phyloP scores from a whole-genome alignment of 2,113 vertebrate genomes.

The Myrmophylax atrothorax region DNA sequence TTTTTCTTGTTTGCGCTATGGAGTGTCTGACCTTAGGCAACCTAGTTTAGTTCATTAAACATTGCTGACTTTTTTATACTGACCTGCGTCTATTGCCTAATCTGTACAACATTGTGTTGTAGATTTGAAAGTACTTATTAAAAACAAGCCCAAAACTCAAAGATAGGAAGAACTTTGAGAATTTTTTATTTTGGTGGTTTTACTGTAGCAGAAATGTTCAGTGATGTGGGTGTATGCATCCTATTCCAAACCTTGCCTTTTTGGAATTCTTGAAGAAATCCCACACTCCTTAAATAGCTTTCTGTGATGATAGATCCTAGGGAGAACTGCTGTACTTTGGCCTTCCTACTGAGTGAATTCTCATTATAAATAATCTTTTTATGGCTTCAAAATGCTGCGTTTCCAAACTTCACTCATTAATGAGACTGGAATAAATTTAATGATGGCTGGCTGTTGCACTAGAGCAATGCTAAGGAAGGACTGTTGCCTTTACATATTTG shows the following conservation, averaged over 20 bases:
- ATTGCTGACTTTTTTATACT: not conserved
- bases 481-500: constrained; percentile 48
- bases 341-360: constrained; percentile 68
- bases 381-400: constrained; percentile 61
- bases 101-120: not conserved
- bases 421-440: constrained; percentile 68
- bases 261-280: constrained; percentile 50
- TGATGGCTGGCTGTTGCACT: constrained; percentile 45
- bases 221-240: constrained; percentile 1
- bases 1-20: not conserved
- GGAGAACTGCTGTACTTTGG: constrained; percentile 34
- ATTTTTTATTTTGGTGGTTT: constrained; percentile 14
- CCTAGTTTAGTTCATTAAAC: not conserved
- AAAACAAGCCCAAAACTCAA: not conserved
- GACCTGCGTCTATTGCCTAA: not conserved
- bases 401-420: constrained; percentile 69
- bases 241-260: constrained; percentile 47
- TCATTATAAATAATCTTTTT: constrained; percentile 75
- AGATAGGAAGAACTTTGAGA: not conserved
- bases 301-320: constrained; percentile 68
- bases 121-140: not conserved
- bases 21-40: not conserved
- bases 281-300: constrained; percentile 67
- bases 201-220: not conserved
- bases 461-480: constrained; percentile 17